A percentile compares a stretch with the other conserved stretches of the same genome.
phyloP scores from a whole-genome alignment of 2,113 vertebrate species.

The Grus americana region DNA sequence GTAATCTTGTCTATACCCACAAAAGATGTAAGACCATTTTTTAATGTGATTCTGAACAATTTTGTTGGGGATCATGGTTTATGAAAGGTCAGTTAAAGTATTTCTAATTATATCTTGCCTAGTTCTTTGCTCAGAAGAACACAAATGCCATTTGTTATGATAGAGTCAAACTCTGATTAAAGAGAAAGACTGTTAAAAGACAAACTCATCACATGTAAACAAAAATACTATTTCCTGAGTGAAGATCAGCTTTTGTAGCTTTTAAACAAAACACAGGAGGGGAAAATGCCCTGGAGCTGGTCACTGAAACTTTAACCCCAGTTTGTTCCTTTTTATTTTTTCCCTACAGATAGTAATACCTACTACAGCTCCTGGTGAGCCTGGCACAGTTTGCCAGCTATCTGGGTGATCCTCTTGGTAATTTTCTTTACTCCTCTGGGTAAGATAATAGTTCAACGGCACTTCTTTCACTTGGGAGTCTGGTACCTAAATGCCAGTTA shows the following conservation, averaged over 20 bases:
- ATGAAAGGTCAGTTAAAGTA: slow-evolving; percentile 77
- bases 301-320: background rate
- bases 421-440: background rate
- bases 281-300: background rate
- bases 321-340: background rate
- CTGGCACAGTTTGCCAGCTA: background rate
- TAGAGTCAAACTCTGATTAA: slow-evolving; percentile 60
- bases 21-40: slow-evolving; percentile 81
- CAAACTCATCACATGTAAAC: background rate
- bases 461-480: background rate
- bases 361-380: background rate
- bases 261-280: background rate
- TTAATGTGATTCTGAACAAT: slow-evolving; percentile 70
- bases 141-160: slow-evolving; percentile 56
- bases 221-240: background rate
- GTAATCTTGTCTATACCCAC: slow-evolving; percentile 80
- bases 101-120: slow-evolving; percentile 73
- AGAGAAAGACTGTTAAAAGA: slow-evolving; percentile 40
- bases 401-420: background rate
- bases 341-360: background rate
- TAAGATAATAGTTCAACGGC: background rate
- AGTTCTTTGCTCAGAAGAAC: slow-evolving; percentile 47
- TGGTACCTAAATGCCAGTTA: background rate
- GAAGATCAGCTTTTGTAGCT: background rate
- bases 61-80: slow-evolving; percentile 69